Conservation (phyloP, 2,113 vertebrate genomes). For the Thomomys bottae region DNA sequence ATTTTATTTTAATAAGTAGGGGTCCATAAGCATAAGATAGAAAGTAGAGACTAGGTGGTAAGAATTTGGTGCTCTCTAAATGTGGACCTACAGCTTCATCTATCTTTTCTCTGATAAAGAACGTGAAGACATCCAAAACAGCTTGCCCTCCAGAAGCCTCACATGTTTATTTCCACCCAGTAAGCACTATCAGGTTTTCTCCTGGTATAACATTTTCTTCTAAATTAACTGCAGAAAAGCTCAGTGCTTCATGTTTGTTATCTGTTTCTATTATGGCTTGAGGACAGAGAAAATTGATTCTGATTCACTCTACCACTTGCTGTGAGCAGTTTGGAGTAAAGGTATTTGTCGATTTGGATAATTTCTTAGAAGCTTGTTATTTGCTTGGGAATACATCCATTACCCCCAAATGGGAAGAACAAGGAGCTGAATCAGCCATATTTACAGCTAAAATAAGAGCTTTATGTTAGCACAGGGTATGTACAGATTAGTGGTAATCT, state of each 20-base stretch:
- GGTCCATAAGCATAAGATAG: slow-evolving; percentile 66
- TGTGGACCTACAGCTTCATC: slow-evolving; percentile 17
- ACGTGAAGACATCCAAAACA: slow-evolving; percentile 52
- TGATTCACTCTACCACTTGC: slow-evolving; percentile 55
- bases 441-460: slow-evolving; percentile 32
- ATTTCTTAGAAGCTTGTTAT: slow-evolving; percentile 69
- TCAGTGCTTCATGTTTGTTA: slow-evolving; percentile 35
- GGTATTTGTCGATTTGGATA: slow-evolving; percentile 61
- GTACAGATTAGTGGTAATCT: slow-evolving; percentile 31
- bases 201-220: slow-evolving; percentile 56
- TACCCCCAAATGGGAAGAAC: not conserved
- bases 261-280: slow-evolving; percentile 64
- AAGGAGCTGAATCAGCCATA: slow-evolving; percentile 31
- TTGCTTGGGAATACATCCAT: slow-evolving; percentile 49
- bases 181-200: slow-evolving; percentile 45
- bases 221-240: slow-evolving; percentile 68
- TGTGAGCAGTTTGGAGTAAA: slow-evolving; percentile 65
- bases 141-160: not conserved
- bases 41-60: slow-evolving; percentile 4
- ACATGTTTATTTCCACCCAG: not conserved
- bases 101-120: slow-evolving; percentile 60
- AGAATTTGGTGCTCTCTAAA: slow-evolving; percentile 50
- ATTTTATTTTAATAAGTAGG: slow-evolving; percentile 77
- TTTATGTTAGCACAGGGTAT: slow-evolving; percentile 6
- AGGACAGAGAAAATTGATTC: slow-evolving; percentile 75